Evolutionary conservation across 2,888 invertebrate species (phyloP).

Genomic region (Tetranychus piercei): DNA sequence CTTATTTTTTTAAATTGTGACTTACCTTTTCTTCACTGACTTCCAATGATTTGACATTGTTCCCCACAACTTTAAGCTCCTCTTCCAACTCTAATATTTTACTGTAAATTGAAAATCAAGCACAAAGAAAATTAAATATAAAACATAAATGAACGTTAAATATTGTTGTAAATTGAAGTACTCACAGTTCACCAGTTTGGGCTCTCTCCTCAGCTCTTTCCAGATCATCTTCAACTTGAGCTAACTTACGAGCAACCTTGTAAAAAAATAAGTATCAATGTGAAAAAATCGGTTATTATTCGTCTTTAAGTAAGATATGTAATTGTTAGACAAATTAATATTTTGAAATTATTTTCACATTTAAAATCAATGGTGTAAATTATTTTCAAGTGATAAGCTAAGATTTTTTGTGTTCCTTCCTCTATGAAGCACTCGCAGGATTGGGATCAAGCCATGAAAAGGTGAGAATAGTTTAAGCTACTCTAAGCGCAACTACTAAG

Average conservation of each 20-base stretch:
- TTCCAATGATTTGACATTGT: conserved; percentile 99
- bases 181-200: conserved; percentile 75
- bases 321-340: too few species aligned
- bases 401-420: too few species aligned
- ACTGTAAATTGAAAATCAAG: conserved; percentile 18
- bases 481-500: too few species aligned
- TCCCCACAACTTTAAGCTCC: conserved; percentile 97
- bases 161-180: neutral
- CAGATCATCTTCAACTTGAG: conserved; percentile 99
- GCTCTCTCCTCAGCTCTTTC: conserved; percentile 98
- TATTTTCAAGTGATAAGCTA: neutral
- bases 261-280: neutral
- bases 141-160: neutral
- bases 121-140: neutral
- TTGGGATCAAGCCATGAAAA: too few species aligned
- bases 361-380: neutral
- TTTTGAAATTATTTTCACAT: too few species aligned
- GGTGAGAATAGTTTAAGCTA: too few species aligned
- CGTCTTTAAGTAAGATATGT: too few species aligned
- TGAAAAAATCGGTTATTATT: neutral
- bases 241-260: conserved; percentile 86
- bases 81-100: conserved; percentile 99
- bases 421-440: too few species aligned
- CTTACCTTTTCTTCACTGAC: conserved; percentile 72
- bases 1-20: conserved; percentile 47